These are phyloP conservation scores for Oedothorax gibbosus DNA, from an alignment of 1,140 invertebrate genomes.

Conservation along the genomic window DNA sequence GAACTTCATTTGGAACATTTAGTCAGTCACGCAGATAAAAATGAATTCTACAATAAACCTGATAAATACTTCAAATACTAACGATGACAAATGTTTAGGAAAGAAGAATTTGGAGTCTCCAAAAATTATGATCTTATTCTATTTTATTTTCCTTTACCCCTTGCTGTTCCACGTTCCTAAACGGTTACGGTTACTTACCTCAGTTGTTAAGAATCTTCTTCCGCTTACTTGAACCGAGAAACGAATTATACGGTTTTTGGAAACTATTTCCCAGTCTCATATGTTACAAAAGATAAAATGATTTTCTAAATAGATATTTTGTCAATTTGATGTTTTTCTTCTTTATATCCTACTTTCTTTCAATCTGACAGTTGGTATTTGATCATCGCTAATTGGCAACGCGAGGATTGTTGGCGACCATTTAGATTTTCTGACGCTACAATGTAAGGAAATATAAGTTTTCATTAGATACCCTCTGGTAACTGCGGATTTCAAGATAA, in stretches of 20 bases:
- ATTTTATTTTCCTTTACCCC: constrained; percentile 19
- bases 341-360: constrained; percentile 7
- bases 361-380: constrained; percentile 44
- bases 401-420: not conserved
- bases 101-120: not conserved
- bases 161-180: not conserved
- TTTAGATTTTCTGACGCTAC: not conserved
- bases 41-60: not conserved
- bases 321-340: constrained; percentile 23
- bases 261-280: constrained; percentile 13
- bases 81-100: constrained; percentile 49
- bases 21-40: too few relatives aligned
- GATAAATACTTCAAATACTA: constrained; percentile 31
- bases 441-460: constrained; percentile 31
- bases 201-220: constrained; percentile 47
- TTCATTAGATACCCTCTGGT: constrained; percentile 20
- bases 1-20: too few relatives aligned
- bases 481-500: constrained; percentile 15
- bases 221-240: constrained; percentile 27
- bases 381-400: constrained; percentile 50
- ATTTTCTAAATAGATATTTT: not conserved
- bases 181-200: constrained; percentile 49
- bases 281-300: constrained; percentile 36
- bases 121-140: constrained; percentile 24
- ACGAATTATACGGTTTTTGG: constrained; percentile 47